Conservation (phyloP, 1,140 invertebrate genomes). For the Bombus balteatus region DNA sequence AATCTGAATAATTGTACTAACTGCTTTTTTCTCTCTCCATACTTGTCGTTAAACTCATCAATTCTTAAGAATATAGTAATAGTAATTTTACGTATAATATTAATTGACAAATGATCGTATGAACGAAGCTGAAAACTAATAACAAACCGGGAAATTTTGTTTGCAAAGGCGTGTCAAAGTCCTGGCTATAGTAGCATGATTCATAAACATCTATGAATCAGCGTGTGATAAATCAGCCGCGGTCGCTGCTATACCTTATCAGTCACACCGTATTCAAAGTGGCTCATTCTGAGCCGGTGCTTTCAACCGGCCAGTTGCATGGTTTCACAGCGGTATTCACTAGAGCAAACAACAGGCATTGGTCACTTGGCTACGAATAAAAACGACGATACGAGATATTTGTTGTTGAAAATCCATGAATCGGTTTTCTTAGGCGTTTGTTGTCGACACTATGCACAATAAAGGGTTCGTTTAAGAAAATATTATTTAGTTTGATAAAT, state of each 20-base stretch:
- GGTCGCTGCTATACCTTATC: conserved; percentile 60
- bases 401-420: neutral
- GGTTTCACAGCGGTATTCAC: conserved; percentile 9
- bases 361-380: neutral
- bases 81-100: too few relatives aligned
- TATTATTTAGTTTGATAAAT: too few relatives aligned
- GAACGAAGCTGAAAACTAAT: too few relatives aligned
- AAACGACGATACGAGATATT: conserved; percentile 16
- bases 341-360: neutral
- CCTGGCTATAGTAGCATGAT: neutral
- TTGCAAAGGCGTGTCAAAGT: too few relatives aligned
- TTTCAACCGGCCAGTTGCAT: conserved; percentile 45
- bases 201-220: conserved; percentile 25
- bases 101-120: too few relatives aligned
- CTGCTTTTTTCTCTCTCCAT: too few relatives aligned
- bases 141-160: too few relatives aligned
- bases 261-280: conserved; percentile 68
- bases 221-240: conserved; percentile 60
- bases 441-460: too few relatives aligned
- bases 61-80: too few relatives aligned
- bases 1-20: too few relatives aligned
- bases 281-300: conserved; percentile 47
- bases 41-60: too few relatives aligned
- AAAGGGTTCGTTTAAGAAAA: too few relatives aligned
- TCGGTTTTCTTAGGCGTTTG: neutral